These are phyloP conservation scores for Emydocephalus ijimae DNA, from an alignment of 2,113 vertebrate species.

Conservation along the genomic window DNA sequence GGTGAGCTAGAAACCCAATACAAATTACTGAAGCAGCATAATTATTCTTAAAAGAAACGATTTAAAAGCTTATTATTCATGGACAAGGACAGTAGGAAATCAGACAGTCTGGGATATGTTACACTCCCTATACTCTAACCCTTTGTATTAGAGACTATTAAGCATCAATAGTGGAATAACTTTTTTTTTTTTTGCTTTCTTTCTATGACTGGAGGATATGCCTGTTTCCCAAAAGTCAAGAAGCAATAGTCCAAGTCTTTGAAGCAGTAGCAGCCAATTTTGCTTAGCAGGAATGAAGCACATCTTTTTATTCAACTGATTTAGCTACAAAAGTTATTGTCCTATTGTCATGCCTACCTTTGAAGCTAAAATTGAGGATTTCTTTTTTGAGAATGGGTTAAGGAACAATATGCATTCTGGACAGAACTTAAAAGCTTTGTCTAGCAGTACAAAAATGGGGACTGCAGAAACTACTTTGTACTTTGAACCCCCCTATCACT, in stretches of 20 bases:
- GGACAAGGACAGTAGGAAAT: not conserved
- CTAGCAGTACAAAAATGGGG: not conserved
- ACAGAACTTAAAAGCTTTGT: not conserved
- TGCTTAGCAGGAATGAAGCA: not conserved
- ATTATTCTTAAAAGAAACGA: not conserved
- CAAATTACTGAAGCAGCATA: constrained; percentile 15
- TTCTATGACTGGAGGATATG: not conserved
- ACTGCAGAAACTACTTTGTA: not conserved
- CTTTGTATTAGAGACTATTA: not conserved
- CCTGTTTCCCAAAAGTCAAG: not conserved
- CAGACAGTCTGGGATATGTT: not conserved
- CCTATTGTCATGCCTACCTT: not conserved
- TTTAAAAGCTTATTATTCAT: not conserved
- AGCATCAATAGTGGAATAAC: not conserved
- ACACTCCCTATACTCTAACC: not conserved
- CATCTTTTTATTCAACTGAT: not conserved
- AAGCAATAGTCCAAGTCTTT: not conserved
- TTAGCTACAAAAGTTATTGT: not conserved
- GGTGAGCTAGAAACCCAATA: constrained; percentile 5
- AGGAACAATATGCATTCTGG: not conserved
- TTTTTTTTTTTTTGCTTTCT: not conserved
- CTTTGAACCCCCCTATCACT: not conserved
- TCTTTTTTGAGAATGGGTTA: not conserved
- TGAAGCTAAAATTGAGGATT: not conserved
- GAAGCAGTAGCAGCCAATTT: not conserved